Evolutionary conservation across 2,888 invertebrate genomes (phyloP), one percentile per base, ranked within the genome.

Genomic region (Microctonus brassicae): DNA sequence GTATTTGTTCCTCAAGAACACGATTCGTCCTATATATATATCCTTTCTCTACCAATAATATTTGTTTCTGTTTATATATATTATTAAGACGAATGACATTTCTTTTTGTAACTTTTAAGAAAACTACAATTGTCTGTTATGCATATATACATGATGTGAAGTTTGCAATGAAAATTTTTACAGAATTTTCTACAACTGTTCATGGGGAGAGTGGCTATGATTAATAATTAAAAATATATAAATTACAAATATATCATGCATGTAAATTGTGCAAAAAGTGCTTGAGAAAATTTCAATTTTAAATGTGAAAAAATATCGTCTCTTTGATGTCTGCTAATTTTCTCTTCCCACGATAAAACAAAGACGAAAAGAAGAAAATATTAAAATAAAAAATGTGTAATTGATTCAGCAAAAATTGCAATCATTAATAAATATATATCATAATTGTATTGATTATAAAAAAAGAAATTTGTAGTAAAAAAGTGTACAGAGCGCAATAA

Each of bases 401-500:
- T 67, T 69, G 72, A 75, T 73, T 72, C 72, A 72, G 62, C 9
- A 5, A 39, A 7, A 62, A 22, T 29, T 42, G 62, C 55, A 58
- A 47, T 42, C n/a, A 42, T 42, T 65, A 26, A 65, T 60, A 58
- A 70, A 70, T 75, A 74, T 68, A 53, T 73, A 73, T 71, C 67
- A 74, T 74, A 73, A 74, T 69, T 74, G 74, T 75, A 74, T 73
- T 70, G 58, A 74, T 74, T 63, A 75, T 73, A 65, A 74, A 74
- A 58, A 71, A 77, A 76, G 7, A 29, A 77, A 76, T 77, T 76
- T 75, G 75, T 75, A 77, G 76, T 65, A 73, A 77, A 77, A 75
- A 75, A 69, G 34, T 86, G 85, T 86, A 85, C 86, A 86, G 84
- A 85, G 82, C 80, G 81, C 84, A 85, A 85, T 84, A 84, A 86